Percentiles rank a stretch among this genome's conserved stretches.
Evolutionary conservation across 2,797 vertebrate species (phyloP).

Genomic region (Sebastiscus albofasciatus): DNA sequence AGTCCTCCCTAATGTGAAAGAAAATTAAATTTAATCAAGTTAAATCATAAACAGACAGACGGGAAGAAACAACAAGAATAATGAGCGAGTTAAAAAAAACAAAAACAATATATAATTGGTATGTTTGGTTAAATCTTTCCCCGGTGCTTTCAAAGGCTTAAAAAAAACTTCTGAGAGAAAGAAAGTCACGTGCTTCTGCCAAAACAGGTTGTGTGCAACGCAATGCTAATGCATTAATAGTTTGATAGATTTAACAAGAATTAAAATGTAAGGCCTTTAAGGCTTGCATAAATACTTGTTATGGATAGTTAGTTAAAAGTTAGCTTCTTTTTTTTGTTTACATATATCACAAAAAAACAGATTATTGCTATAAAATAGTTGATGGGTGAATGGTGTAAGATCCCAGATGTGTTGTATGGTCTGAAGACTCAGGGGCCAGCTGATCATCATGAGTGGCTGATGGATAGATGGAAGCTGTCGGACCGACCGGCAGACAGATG

Average conservation of each 20-base stretch:
- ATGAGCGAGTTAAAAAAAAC: neutral
- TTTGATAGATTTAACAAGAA: neutral
- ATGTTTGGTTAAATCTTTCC: neutral
- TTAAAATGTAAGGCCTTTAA: neutral
- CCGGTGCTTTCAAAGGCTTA: neutral
- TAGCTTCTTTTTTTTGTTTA: neutral
- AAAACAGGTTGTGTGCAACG: neutral
- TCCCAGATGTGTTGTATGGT: neutral
- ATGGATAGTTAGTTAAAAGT: neutral
- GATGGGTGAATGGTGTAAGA: neutral
- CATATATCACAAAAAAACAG: neutral
- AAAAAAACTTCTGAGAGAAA: neutral
- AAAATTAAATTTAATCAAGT: neutral
- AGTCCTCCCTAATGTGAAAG: neutral
- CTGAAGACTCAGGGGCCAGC: neutral
- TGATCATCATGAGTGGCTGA: neutral
- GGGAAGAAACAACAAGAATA: slow-evolving; percentile 5
- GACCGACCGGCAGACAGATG: slow-evolving; percentile 8
- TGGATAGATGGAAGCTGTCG: neutral
- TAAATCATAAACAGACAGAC: slow-evolving; percentile 8
- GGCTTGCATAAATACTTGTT: neutral
- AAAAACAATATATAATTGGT: neutral
- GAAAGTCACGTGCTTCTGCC: neutral
- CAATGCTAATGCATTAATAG: neutral
- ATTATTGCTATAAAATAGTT: neutral